These are phyloP conservation scores for Syrmaticus mikado DNA, from an alignment of 2,113 vertebrate species.

Conservation along the genomic window DNA sequence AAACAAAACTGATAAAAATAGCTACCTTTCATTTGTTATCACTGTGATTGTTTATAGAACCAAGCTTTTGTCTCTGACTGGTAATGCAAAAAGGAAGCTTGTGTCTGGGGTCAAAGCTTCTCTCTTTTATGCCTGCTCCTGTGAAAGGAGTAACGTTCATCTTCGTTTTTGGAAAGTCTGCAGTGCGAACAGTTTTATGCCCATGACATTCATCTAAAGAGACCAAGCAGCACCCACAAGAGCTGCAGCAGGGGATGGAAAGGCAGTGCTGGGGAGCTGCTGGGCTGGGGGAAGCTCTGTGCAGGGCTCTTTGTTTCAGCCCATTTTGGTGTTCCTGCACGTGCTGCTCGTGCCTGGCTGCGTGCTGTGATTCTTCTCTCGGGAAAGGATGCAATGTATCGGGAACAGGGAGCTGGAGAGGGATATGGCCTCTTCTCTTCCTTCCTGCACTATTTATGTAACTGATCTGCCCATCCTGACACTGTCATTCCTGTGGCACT, in stretches of 20 bases:
- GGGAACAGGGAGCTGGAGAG: background rate
- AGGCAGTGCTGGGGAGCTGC: background rate
- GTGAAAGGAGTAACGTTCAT: background rate
- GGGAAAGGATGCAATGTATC: background rate
- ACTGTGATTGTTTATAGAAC: background rate
- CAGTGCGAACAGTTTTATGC: background rate
- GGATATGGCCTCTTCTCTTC: background rate
- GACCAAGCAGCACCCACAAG: background rate
- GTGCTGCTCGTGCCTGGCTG: fast-evolving
- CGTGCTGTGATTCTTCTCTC: background rate
- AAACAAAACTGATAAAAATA: background rate
- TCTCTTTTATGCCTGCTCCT: background rate
- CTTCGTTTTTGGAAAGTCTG: background rate
- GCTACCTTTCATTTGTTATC: background rate
- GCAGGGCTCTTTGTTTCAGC: background rate
- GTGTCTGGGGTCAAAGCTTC: background rate
- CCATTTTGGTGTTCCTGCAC: background rate
- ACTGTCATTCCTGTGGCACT: background rate
- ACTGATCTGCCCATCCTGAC: background rate
- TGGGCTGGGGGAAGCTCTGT: background rate
- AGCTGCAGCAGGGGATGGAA: background rate
- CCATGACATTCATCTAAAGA: background rate
- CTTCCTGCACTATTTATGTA: background rate
- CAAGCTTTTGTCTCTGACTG: background rate
- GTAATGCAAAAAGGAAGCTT: background rate